Evolutionary conservation across 1,140 invertebrate species (phyloP), one percentile per base, ranked within the genome.

Genomic region (Hermetia illucens): DNA sequence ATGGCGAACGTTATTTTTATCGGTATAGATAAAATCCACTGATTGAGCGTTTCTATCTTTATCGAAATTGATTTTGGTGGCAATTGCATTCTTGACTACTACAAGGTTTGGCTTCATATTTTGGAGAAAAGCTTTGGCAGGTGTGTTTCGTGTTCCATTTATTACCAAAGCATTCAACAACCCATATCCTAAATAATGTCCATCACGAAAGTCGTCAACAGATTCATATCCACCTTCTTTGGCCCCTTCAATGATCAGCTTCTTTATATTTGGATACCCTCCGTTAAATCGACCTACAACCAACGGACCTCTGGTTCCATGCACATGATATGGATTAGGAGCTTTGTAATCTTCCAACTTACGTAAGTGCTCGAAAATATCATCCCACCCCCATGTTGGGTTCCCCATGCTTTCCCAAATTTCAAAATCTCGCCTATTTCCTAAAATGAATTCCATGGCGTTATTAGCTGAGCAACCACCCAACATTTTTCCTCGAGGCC

Each of bases 381-480:
- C 78, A 21, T 85, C 74, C 53, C 79, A 92, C 2, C 77, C 74
- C 90, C 90, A 94, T 0, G 83, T 83, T 1, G 67, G 61, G 46
- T 90, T 90, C 0, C 89, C 88, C 31, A 83, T 69, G 1, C 66
- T 66, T 41, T 79, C 79, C 90, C 89, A 94, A 24, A 80, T 68
- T 55, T 93, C 82, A 49, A 74, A 94, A 55, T 93, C 88, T 10
- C 74, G 63, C 41, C 75, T 71, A 64, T 93, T 89, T 1, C 89
- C 90, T 44, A 89, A 63, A 5, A 92, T 74, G 57, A 92, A 93
- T 0, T 90, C 69, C 88, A 93, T 83, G 0, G 79, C 82, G 47
- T 84, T 86, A 2, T 84, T 56, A 4, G 83, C 80, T 24, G 75
- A 78, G 0, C 82, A 88, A 0, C 89, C 90, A 5, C 87, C 88